phyloP scores from a whole-genome alignment of 2,888 invertebrate species.

The Caenorhabditis becei region DNA sequence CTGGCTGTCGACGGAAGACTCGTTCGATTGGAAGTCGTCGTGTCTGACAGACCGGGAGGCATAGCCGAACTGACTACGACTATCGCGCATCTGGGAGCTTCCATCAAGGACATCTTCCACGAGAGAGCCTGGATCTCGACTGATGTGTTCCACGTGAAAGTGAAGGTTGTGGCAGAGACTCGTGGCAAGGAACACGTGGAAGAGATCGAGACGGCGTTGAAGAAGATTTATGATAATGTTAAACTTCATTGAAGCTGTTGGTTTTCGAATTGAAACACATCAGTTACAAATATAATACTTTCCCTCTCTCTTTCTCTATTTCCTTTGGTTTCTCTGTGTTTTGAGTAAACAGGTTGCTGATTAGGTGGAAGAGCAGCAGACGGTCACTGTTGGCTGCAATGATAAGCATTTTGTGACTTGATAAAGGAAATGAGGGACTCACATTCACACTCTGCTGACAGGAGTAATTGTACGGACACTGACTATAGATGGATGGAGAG shows the following conservation, averaged over 20 bases:
- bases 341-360: conserved; percentile 6
- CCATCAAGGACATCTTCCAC: conserved; percentile 95
- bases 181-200: conserved; percentile 89
- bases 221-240: conserved; percentile 73
- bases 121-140: conserved; percentile 94
- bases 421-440: conserved; percentile 11
- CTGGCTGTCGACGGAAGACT: conserved; percentile 84
- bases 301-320: neutral
- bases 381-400: conserved; percentile 71
- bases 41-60: conserved; percentile 84
- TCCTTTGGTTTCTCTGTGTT: conserved; percentile 10
- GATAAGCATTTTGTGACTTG: conserved; percentile 1
- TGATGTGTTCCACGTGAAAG: conserved; percentile 88
- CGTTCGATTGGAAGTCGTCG: conserved; percentile 83
- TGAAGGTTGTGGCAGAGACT: conserved; percentile 91
- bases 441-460: conserved; percentile 78
- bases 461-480: conserved; percentile 75
- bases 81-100: conserved; percentile 83
- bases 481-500: conserved; percentile 61
- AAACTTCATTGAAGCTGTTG: conserved; percentile 28
- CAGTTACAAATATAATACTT: neutral
- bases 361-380: conserved; percentile 67
- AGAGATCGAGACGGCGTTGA: conserved; percentile 85
- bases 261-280: neutral
- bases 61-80: conserved; percentile 83